These are phyloP conservation scores for Cassiopea andromeda DNA, from an alignment of 30 jellyfish, hydroid and myxozoan genomes.

Conservation along the genomic window DNA sequence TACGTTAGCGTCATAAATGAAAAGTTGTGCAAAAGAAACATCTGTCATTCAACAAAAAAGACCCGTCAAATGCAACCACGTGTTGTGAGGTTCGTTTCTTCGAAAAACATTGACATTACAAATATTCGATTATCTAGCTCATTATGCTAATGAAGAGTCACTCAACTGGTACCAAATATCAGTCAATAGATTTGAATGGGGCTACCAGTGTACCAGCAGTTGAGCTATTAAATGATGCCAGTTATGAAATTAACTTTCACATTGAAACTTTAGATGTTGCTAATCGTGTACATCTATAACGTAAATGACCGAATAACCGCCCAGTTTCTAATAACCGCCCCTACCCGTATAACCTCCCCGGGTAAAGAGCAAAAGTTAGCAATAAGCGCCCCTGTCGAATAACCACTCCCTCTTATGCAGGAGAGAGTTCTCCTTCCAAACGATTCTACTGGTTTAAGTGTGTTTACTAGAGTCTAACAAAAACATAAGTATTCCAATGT, in stretches of 20 bases:
- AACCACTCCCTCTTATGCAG: no score
- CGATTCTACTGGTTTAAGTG: no score
- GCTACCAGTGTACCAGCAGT: background rate
- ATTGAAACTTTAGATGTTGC: background rate
- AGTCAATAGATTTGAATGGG: background rate
- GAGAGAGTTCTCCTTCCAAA: no score
- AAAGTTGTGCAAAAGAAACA: background rate
- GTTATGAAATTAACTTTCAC: background rate
- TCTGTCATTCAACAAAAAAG: background rate
- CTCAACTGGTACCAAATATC: background rate
- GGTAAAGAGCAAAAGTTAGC: no score
- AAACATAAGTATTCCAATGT: no score
- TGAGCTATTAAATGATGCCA: background rate
- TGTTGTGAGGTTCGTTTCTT: background rate
- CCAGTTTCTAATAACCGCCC: no score
- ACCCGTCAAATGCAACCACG: slow-evolving; percentile 17
- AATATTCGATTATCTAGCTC: slow-evolving; percentile 2
- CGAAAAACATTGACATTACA: slow-evolving; percentile 8
- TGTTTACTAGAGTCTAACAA: no score
- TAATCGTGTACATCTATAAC: no score
- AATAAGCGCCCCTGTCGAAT: no score
- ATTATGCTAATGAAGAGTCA: slow-evolving; percentile 21
- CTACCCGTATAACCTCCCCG: no score
- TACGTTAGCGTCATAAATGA: background rate
- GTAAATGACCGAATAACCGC: no score